Evolutionary conservation across 2,888 invertebrate genomes (phyloP).

Genomic region (Mimumesa dahlbomi): DNA sequence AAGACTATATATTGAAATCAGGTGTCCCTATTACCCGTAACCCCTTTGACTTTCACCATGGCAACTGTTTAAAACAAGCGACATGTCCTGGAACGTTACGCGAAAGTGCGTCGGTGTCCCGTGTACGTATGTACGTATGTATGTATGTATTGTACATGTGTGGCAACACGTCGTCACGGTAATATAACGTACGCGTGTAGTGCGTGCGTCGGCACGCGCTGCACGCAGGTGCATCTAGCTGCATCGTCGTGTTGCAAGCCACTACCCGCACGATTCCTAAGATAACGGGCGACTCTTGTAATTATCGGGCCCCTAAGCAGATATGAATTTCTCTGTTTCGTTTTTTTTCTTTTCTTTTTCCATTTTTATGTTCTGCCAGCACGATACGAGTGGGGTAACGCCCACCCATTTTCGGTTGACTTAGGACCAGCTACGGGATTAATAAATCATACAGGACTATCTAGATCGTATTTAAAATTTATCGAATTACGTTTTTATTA

Average conservation of each 20-base stretch:
- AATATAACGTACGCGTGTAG: slow-evolving; percentile 49
- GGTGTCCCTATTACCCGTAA: slow-evolving; percentile 34
- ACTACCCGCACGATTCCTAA: slow-evolving; percentile 79
- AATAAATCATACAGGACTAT: no score
- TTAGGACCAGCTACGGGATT: no score
- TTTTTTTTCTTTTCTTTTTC: no score
- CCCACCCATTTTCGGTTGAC: slow-evolving; percentile 51
- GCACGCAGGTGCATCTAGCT: slow-evolving; percentile 70
- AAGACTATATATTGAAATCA: slow-evolving; percentile 54
- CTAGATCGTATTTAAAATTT: no score
- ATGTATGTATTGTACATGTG: slow-evolving; percentile 10
- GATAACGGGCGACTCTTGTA: slow-evolving; percentile 72
- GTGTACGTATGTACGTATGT: no score
- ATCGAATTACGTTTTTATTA: no score
- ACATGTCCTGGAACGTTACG: no score
- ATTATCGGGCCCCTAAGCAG: slow-evolving; percentile 58
- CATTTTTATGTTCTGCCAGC: slow-evolving; percentile 50
- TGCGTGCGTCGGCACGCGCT: slow-evolving; percentile 75
- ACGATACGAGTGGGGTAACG: slow-evolving; percentile 33
- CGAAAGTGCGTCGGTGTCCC: no score
- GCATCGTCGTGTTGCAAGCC: slow-evolving; percentile 59
- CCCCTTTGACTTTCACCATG: slow-evolving; percentile 50
- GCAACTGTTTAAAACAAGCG: slow-evolving; percentile 64
- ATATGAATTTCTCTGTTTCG: slow-evolving; percentile 54
- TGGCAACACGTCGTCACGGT: slow-evolving; percentile 49